Conservation (phyloP, 2,888 invertebrate species). For the Synergus umbraculus region DNA sequence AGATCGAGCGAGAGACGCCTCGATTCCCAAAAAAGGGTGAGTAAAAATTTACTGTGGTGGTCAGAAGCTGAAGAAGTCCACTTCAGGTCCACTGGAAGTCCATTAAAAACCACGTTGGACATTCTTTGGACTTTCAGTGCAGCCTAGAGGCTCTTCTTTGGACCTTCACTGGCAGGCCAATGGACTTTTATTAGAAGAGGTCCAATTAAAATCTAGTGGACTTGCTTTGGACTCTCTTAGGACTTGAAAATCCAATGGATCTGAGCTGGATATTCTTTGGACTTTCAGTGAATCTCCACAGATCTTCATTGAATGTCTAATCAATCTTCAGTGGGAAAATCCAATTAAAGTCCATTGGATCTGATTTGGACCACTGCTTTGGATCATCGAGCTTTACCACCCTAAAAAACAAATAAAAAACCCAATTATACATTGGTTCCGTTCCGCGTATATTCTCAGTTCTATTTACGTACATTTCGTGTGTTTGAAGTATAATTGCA, state of each 20-base stretch:
- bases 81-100: not conserved
- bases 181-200: too few relatives aligned
- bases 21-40: slow-evolving; percentile 3
- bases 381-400: not conserved
- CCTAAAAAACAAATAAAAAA: slow-evolving; percentile 9
- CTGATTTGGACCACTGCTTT: not conserved
- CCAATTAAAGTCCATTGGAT: not conserved
- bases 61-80: not conserved
- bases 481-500: slow-evolving; percentile 53
- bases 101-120: not conserved
- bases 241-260: not conserved
- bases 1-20: slow-evolving; percentile 26
- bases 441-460: slow-evolving; percentile 62
- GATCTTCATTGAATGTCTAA: too few relatives aligned
- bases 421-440: slow-evolving; percentile 57
- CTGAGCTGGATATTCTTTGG: not conserved
- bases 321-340: too few relatives aligned
- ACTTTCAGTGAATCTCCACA: too few relatives aligned
- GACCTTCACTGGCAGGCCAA: too few relatives aligned
- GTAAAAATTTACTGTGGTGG: not conserved
- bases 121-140: not conserved
- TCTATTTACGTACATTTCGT: slow-evolving; percentile 57
- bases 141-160: too few relatives aligned
- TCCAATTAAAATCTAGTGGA: too few relatives aligned
- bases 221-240: too few relatives aligned